Evolutionary conservation across 2,113 vertebrate species (phyloP).

Genomic region (Alouatta palliata): DNA sequence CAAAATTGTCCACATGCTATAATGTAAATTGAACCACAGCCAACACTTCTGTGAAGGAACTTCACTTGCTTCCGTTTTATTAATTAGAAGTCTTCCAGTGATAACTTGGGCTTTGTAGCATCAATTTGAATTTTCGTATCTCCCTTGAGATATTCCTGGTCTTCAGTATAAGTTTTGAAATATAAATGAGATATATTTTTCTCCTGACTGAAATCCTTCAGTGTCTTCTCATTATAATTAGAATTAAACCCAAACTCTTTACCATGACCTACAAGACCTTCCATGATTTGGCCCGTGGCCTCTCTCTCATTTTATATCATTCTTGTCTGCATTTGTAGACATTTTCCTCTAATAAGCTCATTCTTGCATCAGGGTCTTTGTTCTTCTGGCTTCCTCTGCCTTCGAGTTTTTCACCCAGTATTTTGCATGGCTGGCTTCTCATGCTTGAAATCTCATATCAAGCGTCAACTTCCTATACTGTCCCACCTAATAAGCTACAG

Average conservation of each 20-base stretch:
- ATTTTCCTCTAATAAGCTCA: not conserved
- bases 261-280: not conserved
- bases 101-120: no score
- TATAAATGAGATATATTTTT: no score
- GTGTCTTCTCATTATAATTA: not conserved
- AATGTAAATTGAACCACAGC: no score
- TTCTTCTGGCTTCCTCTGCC: not conserved
- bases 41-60: no score
- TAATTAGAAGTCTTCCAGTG: no score
- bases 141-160: no score
- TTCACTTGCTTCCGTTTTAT: no score
- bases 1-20: no score
- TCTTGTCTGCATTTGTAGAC: not conserved
- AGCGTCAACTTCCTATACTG: not conserved
- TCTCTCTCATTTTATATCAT: not conserved
- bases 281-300: not conserved
- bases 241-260: constrained; percentile 6
- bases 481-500: not conserved
- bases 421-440: not conserved
- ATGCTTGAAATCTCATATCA: not conserved
- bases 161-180: no score
- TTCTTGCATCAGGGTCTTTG: not conserved
- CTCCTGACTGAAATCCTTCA: not conserved
- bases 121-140: no score
- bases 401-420: not conserved